phyloP scores from a whole-genome alignment of 2,797 vertebrate species.

The Acanthurus lineatus region DNA sequence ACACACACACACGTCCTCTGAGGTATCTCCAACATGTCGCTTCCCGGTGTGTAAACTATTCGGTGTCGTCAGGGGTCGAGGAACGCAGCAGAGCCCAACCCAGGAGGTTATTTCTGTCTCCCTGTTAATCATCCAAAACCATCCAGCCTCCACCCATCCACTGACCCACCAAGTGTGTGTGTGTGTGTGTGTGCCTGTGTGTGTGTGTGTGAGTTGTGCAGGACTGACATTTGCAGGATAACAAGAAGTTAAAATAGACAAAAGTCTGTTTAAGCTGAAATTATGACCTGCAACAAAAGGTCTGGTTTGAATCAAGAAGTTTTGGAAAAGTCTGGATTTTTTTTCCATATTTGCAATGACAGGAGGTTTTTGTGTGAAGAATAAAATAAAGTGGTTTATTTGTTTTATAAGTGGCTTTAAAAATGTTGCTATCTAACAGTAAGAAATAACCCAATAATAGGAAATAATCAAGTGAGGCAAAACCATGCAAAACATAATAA shows the following conservation, averaged over 20 bases:
- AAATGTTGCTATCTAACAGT: no score
- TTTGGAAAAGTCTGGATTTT: no score
- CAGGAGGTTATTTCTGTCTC: constrained; percentile 72
- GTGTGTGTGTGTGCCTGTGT: constrained; percentile 14
- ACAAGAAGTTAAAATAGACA: neutral
- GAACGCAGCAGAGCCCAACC: constrained; percentile 62
- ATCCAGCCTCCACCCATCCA: constrained; percentile 23
- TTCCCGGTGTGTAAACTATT: constrained; percentile 60
- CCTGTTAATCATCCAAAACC: constrained; percentile 37
- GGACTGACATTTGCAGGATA: neutral
- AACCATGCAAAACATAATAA: no score
- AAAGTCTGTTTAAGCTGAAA: neutral
- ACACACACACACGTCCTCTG: constrained; percentile 10
- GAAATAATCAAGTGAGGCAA: no score
- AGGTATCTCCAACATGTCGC: constrained; percentile 41
- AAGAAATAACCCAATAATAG: no score
- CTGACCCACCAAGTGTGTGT: neutral
- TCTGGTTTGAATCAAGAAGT: neutral
- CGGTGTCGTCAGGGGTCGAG: constrained; percentile 39
- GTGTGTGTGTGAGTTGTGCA: constrained; percentile 8
- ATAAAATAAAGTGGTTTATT: no score
- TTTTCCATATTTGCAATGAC: no score
- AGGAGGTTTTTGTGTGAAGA: no score
- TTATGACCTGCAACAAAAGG: neutral
- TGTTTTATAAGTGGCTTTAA: no score